These are phyloP conservation scores for Pampusana beccarii DNA, from an alignment of 2,113 vertebrate species.

Conservation along the genomic window DNA sequence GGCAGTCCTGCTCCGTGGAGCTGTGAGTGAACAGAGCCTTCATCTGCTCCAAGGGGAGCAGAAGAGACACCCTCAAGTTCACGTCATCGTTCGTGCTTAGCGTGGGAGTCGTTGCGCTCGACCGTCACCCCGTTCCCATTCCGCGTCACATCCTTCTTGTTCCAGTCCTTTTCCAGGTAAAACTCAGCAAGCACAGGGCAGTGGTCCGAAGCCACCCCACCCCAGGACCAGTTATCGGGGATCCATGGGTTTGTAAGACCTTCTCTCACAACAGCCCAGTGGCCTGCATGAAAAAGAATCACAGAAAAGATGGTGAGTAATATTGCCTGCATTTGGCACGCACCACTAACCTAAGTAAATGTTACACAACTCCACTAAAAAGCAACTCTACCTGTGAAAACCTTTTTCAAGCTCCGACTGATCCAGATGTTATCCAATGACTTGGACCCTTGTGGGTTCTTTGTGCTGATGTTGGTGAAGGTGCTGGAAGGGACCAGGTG, in stretches of 20 bases:
- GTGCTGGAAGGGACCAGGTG: constrained; percentile 81
- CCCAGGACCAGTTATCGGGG: constrained; percentile 97
- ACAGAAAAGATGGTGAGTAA: not conserved
- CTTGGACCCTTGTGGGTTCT: constrained; percentile 86
- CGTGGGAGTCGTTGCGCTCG: constrained; percentile 77
- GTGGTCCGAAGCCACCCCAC: constrained; percentile 90
- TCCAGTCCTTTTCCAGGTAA: constrained; percentile 79
- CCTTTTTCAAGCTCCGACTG: constrained; percentile 87
- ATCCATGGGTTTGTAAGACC: constrained; percentile 97
- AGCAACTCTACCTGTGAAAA: constrained; percentile 83
- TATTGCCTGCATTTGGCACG: rapidly evolving
- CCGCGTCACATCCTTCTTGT: constrained; percentile 77
- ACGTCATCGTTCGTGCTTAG: constrained; percentile 90
- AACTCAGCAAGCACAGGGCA: constrained; percentile 91
- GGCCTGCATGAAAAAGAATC: constrained; percentile 73
- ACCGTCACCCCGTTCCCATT: constrained; percentile 75
- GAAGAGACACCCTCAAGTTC: not conserved
- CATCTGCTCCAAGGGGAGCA: not conserved
- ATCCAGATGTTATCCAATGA: constrained; percentile 95
- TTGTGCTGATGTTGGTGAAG: constrained; percentile 96
- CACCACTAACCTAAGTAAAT: rapidly evolving
- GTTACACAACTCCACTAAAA: rapidly evolving
- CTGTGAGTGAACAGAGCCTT: not conserved
- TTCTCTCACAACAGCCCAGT: constrained; percentile 89
- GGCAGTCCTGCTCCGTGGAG: not conserved